Conservation (phyloP, 2,797 vertebrate species). For the Gymnopithys bicolor region DNA sequence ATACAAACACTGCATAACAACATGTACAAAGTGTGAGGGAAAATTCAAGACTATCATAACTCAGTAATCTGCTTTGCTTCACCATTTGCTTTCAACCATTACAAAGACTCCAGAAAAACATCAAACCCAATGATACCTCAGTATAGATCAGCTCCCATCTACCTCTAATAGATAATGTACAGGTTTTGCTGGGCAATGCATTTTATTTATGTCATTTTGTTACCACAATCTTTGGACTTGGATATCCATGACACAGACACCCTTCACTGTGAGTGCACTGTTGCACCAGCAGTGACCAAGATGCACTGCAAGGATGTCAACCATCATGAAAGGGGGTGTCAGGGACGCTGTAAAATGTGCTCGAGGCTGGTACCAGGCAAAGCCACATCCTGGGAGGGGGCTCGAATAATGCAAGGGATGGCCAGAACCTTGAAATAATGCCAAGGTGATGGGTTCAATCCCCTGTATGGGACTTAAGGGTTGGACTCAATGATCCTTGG, state of each 20-base stretch:
- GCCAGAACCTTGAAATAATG: not conserved
- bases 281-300: not conserved
- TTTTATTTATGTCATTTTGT: not conserved
- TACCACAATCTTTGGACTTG: not conserved
- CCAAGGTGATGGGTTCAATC: no score
- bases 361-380: not conserved
- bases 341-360: not conserved
- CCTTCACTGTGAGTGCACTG: not conserved
- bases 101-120: not conserved
- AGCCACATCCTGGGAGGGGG: not conserved
- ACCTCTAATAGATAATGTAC: not conserved
- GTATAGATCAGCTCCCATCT: not conserved
- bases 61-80: not conserved
- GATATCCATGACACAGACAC: not conserved
- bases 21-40: not conserved
- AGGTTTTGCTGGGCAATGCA: not conserved
- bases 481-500: no score
- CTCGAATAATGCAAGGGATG: not conserved
- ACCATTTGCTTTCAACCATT: not conserved
- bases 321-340: not conserved
- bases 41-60: not conserved
- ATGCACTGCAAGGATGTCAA: rapidly evolving
- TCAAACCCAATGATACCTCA: not conserved
- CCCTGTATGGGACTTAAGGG: no score
- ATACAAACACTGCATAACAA: not conserved